phyloP scores from a whole-genome alignment of 2,888 invertebrate genomes.

The Hedychridium roseum region DNA sequence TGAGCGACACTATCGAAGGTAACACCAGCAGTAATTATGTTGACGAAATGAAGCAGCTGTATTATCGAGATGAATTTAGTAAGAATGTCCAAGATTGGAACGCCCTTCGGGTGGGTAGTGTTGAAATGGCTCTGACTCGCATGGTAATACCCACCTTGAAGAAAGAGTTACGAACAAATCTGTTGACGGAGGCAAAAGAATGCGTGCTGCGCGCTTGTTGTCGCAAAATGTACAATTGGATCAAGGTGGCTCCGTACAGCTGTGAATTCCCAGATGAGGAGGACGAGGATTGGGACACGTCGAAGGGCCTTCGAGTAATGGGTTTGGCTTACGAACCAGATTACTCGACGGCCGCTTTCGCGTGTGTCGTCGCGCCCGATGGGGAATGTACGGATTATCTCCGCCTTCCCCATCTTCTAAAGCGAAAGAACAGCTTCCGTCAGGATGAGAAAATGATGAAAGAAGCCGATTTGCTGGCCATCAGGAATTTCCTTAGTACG shows the following conservation, averaged over 20 bases:
- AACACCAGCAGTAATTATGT: constrained; percentile 80
- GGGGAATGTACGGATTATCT: constrained; percentile 94
- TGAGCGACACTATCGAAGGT: constrained; percentile 81
- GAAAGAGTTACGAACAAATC: constrained; percentile 81
- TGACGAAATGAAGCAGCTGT: constrained; percentile 88
- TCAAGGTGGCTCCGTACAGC: constrained; percentile 86
- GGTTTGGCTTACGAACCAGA: constrained; percentile 89
- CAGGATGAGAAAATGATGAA: constrained; percentile 74
- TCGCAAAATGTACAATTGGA: constrained; percentile 87
- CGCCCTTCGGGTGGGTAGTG: constrained; percentile 83
- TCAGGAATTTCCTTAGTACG: constrained; percentile 83
- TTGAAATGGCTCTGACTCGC: constrained; percentile 85
- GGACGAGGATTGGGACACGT: constrained; percentile 90
- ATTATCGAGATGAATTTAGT: constrained; percentile 92
- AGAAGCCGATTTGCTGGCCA: constrained; percentile 73
- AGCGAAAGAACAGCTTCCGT: constrained; percentile 78
- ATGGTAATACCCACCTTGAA: constrained; percentile 90
- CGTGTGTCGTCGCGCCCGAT: constrained; percentile 85
- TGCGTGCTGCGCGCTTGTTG: constrained; percentile 85
- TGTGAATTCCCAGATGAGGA: constrained; percentile 81
- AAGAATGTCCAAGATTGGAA: constrained; percentile 97
- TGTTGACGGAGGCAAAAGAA: constrained; percentile 88
- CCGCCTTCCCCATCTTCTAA: constrained; percentile 85
- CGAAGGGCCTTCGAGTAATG: constrained; percentile 85
- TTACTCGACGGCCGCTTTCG: constrained; percentile 84